Conservation (phyloP, 1,140 invertebrate species). For the Notospermus geniculatus region DNA sequence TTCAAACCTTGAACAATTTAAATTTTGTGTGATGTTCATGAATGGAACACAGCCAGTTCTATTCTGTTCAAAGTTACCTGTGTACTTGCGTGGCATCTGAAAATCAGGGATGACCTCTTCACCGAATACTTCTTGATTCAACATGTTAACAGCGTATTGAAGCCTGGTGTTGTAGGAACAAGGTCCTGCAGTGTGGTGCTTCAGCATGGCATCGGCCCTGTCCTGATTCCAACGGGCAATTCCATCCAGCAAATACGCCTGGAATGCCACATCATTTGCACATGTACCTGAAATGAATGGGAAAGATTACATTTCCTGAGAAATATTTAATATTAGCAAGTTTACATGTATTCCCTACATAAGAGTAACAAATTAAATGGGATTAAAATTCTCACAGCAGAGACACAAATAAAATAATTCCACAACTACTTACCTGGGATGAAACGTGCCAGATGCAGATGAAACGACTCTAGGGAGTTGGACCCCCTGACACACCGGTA, state of each 20-base stretch:
- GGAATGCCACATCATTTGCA: conserved; percentile 8
- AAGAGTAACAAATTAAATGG: no score
- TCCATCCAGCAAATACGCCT: conserved; percentile 14
- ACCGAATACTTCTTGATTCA: conserved; percentile 19
- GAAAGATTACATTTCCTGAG: background rate
- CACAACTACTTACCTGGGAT: conserved; percentile 18
- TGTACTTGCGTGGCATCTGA: conserved; percentile 19
- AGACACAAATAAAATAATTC: no score
- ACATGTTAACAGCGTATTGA: conserved; percentile 21
- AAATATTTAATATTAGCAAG: conserved; percentile 1
- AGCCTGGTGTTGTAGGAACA: conserved; percentile 16
- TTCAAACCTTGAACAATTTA: no score
- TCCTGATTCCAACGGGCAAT: conserved; percentile 11
- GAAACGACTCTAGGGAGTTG: no score
- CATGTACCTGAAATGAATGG: conserved; percentile 13
- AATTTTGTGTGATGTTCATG: no score
- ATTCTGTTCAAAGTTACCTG: conserved; percentile 19
- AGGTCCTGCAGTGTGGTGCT: conserved; percentile 6
- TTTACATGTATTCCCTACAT: no score
- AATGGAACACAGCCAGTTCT: no score
- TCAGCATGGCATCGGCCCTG: background rate
- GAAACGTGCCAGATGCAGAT: no score
- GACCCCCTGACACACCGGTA: no score
- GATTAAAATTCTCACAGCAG: no score
- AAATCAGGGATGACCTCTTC: conserved; percentile 14